A percentile compares a stretch with the other conserved stretches of the same genome.
phyloP scores from a whole-genome alignment of 1,140 invertebrate genomes.

The Aethina tumida region DNA sequence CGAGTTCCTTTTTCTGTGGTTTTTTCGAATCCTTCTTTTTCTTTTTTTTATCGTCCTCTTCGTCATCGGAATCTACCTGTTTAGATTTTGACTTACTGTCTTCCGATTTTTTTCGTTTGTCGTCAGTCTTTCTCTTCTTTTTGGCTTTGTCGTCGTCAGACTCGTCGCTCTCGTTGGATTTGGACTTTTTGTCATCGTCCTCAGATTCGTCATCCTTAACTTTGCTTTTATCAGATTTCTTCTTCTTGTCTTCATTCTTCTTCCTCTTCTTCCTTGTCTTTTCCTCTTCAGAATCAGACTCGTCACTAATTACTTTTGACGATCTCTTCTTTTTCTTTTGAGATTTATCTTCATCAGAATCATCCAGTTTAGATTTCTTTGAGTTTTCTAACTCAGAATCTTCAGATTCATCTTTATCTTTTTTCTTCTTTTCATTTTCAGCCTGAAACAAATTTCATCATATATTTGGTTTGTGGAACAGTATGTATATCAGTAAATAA shows the following conservation, averaged over 20 bases:
- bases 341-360: conserved; percentile 20
- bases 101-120: conserved; percentile 4
- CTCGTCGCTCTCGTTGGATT: conserved; percentile 12
- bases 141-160: conserved; percentile 21
- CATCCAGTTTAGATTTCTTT: conserved; percentile 18
- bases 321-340: conserved; percentile 19
- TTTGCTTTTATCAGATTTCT: conserved; percentile 11
- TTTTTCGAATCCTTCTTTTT: conserved; percentile 15
- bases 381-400: conserved; percentile 22
- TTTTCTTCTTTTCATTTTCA: conserved; percentile 16
- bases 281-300: conserved; percentile 14
- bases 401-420: conserved; percentile 14
- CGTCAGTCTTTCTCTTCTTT: conserved; percentile 14
- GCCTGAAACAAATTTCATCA: not conserved
- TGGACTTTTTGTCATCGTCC: conserved; percentile 13
- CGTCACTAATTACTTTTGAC: conserved; percentile 33
- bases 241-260: conserved; percentile 10
- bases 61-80: conserved; percentile 17
- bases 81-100: conserved; percentile 10
- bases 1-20: conserved; percentile 35
- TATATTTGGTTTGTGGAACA: not conserved
- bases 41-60: conserved; percentile 21
- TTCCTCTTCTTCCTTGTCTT: conserved; percentile 9
- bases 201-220: conserved; percentile 13
- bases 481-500: not conserved